Percentiles rank a stretch among this genome's conserved stretches.
phyloP scores from a whole-genome alignment of 2,888 invertebrate genomes.

The Leucophenga montana region DNA sequence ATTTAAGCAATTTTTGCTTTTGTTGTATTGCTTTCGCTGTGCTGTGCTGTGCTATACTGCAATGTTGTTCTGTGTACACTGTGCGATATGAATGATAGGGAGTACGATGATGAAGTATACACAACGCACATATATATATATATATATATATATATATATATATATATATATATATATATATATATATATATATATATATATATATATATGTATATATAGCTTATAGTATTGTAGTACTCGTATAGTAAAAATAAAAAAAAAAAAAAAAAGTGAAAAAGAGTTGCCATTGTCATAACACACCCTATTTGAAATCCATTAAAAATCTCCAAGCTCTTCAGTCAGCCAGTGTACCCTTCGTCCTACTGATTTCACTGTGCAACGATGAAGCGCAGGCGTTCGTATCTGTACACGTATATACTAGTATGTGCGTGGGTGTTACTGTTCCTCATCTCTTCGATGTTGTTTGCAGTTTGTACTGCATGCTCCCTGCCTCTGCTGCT shows the following conservation, averaged over 20 bases:
- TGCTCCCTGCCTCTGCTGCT: neutral
- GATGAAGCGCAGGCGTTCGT: neutral
- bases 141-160: constrained; percentile 28
- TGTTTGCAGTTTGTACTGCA: neutral
- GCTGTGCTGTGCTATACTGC: constrained; percentile 1
- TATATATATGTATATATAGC: constrained; percentile 29
- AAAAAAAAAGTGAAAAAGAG: constrained; percentile 7
- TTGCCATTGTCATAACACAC: constrained; percentile 40
- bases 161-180: constrained; percentile 28
- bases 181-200: constrained; percentile 31
- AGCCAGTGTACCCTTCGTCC: neutral
- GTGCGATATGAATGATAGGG: neutral
- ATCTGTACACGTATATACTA: too few relatives aligned
- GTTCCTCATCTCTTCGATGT: too few relatives aligned
- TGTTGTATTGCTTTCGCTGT: constrained; percentile 30
- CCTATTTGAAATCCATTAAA: constrained; percentile 68
- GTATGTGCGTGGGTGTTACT: too few relatives aligned
- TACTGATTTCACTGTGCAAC: neutral
- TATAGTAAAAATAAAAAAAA: neutral
- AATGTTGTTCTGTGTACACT: neutral
- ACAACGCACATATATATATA: constrained; percentile 2
- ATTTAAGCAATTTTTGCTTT: constrained; percentile 42
- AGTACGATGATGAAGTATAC: constrained; percentile 24
- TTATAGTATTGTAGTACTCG: constrained; percentile 25
- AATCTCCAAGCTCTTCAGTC: constrained; percentile 18